These are phyloP conservation scores for Psittacula derbiana DNA, from an alignment of 2,797 vertebrate species.

Conservation along the genomic window DNA sequence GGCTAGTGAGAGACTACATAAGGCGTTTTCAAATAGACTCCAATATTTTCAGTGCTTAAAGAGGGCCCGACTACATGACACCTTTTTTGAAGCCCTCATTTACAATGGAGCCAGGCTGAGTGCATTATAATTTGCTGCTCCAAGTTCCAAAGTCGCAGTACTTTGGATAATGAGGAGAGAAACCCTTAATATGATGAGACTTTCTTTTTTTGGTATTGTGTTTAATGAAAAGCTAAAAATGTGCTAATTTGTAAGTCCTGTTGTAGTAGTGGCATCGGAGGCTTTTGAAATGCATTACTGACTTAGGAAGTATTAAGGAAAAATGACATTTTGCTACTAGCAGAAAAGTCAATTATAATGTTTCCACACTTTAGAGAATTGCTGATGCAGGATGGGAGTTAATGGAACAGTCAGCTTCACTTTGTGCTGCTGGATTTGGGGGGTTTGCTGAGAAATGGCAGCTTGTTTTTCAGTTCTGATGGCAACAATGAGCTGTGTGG, in stretches of 20 bases:
- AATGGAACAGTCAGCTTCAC: constrained; percentile 70
- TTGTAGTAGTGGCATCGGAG: constrained; percentile 66
- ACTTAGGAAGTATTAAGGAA: constrained; percentile 60
- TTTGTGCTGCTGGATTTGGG: constrained; percentile 31
- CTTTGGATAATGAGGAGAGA: constrained; percentile 67
- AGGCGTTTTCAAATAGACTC: constrained; percentile 71
- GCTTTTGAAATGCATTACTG: constrained; percentile 67
- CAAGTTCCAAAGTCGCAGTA: constrained; percentile 67
- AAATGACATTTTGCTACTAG: constrained; percentile 60
- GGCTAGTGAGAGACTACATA: constrained; percentile 62
- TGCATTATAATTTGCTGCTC: constrained; percentile 72
- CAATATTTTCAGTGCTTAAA: constrained; percentile 68
- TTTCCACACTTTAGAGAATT: constrained; percentile 58
- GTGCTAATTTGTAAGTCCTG: constrained; percentile 69
- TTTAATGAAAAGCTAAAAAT: constrained; percentile 60
- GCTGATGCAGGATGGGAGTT: constrained; percentile 61
- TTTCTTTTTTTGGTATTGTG: constrained; percentile 54
- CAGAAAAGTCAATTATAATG: constrained; percentile 55
- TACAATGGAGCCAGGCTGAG: constrained; percentile 77
- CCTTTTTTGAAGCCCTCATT: constrained; percentile 63
- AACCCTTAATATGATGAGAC: constrained; percentile 58
- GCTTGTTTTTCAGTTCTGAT: background rate
- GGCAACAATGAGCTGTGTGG: background rate
- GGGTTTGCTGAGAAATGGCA: background rate
- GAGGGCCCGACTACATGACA: constrained; percentile 59